These are phyloP conservation scores for Spea bombifrons DNA, from an alignment of 2,113 vertebrate genomes.

Conservation along the genomic window DNA sequence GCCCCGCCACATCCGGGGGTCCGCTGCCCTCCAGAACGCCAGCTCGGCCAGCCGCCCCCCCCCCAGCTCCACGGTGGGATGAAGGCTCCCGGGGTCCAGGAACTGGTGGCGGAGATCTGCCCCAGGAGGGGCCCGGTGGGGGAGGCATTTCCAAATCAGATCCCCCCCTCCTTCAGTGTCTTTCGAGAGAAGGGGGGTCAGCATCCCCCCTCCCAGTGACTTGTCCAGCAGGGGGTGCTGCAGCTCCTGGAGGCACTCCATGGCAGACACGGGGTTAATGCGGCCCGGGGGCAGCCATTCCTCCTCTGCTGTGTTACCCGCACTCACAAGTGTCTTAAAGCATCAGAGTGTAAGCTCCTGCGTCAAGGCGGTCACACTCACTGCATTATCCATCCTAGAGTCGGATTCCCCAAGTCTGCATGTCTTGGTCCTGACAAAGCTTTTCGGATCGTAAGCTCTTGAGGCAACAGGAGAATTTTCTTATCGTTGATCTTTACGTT, in stretches of 20 bases:
- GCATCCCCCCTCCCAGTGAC: constrained; percentile 16
- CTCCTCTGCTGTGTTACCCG: not conserved
- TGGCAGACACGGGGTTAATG: constrained; percentile 8
- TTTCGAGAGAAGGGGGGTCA: constrained; percentile 29
- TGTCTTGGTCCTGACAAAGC: no score
- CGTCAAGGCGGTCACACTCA: not conserved
- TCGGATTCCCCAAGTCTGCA: no score
- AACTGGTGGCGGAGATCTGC: constrained; percentile 38
- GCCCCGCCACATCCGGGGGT: constrained; percentile 42
- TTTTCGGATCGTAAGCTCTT: no score
- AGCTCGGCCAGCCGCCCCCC: constrained; percentile 11
- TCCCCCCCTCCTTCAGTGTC: constrained; percentile 17
- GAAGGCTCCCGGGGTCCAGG: constrained; percentile 31
- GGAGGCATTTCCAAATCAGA: constrained; percentile 11
- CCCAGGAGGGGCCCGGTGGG: constrained; percentile 4
- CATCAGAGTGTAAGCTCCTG: not conserved
- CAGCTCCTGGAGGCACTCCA: constrained; percentile 59
- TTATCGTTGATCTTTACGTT: no score
- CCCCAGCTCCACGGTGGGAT: constrained; percentile 13
- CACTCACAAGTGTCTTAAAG: not conserved
- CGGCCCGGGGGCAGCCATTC: constrained; percentile 19
- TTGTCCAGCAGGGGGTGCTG: constrained; percentile 54
- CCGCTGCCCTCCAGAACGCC: constrained; percentile 19
- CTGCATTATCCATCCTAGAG: no score
- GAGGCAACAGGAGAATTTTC: no score